These are phyloP conservation scores for Ctenopoma multispine DNA, from an alignment of 2,797 vertebrate species.

Conservation along the genomic window DNA sequence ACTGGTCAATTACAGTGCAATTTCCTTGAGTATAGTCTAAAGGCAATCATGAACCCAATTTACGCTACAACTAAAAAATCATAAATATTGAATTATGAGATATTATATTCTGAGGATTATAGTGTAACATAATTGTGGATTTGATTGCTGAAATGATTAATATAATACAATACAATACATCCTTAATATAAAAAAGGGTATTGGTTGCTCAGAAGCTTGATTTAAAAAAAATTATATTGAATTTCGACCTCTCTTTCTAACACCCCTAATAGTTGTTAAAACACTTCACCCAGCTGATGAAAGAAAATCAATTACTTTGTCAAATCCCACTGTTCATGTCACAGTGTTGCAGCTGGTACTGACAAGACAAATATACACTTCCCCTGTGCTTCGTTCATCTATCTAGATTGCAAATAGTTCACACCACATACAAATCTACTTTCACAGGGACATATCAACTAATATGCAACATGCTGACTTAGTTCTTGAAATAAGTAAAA, in stretches of 20 bases:
- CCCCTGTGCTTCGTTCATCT: slow-evolving; percentile 51
- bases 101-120: slow-evolving; percentile 4
- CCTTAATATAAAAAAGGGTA: no score
- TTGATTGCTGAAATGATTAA: not conserved
- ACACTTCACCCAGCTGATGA: slow-evolving; percentile 71
- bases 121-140: slow-evolving; percentile 13
- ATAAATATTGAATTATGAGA: not conserved
- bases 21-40: slow-evolving; percentile 68
- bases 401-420: slow-evolving; percentile 71
- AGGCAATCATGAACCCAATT: slow-evolving; percentile 51
- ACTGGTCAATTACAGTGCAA: slow-evolving; percentile 63
- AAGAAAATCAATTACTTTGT: slow-evolving; percentile 84
- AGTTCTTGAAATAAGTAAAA: slow-evolving; percentile 63
- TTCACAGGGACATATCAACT: slow-evolving; percentile 55
- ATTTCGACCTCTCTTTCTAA: not conserved
- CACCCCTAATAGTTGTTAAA: slow-evolving; percentile 51
- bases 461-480: slow-evolving; percentile 62
- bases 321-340: slow-evolving; percentile 73
- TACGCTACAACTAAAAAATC: slow-evolving; percentile 28
- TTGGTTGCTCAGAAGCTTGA: not conserved
- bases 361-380: slow-evolving; percentile 60
- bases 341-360: slow-evolving; percentile 74
- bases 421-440: slow-evolving; percentile 42
- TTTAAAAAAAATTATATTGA: not conserved
- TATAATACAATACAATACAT: not conserved